These are phyloP conservation scores for Poeciliopsis occidentalis DNA, from an alignment of 2,113 vertebrate genomes.

Conservation along the genomic window DNA sequence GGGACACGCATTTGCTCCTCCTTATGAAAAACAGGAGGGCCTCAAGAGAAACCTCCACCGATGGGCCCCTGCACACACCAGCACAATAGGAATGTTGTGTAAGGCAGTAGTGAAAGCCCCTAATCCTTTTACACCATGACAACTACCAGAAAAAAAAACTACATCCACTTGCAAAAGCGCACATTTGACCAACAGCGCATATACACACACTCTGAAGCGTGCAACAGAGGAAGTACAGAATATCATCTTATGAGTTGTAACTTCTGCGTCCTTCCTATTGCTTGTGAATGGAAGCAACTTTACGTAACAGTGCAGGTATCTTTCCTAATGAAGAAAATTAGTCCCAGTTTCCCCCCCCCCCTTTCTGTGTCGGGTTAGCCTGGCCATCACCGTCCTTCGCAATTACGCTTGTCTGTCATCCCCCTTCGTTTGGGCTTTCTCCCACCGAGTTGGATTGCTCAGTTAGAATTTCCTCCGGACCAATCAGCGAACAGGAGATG, in stretches of 20 bases:
- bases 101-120: constrained; percentile 42
- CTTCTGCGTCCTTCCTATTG: not conserved
- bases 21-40: constrained; percentile 18
- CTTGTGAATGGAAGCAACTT: not conserved
- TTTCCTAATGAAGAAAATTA: not conserved
- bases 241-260: constrained; percentile 37
- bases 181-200: not conserved
- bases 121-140: constrained; percentile 76
- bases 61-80: constrained; percentile 8
- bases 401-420: too few species aligned
- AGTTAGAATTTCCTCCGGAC: too few species aligned
- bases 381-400: too few species aligned
- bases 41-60: constrained; percentile 20
- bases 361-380: not conserved
- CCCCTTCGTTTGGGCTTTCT: too few species aligned
- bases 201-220: constrained; percentile 7
- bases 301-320: not conserved
- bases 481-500: too few species aligned
- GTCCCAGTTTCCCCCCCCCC: too few species aligned
- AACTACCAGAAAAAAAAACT: constrained; percentile 60
- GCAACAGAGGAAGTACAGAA: not conserved
- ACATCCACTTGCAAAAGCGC: constrained; percentile 41
- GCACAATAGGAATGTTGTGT: constrained; percentile 37
- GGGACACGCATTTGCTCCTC: not conserved
- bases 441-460: too few species aligned